phyloP scores from a whole-genome alignment of 2,888 invertebrate species.

The Thymelicus acteon region DNA sequence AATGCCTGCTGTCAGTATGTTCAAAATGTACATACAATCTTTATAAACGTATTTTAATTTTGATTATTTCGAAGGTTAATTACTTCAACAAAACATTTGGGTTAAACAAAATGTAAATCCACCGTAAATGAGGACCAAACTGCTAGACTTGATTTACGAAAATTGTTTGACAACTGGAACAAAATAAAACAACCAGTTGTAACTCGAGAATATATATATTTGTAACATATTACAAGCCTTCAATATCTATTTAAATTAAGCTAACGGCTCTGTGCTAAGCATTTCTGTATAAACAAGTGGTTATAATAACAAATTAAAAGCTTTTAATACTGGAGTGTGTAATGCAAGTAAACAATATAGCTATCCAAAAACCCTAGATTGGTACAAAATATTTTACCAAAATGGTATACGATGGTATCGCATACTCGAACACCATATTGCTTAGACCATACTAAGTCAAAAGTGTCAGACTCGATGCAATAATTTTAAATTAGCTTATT shows the following conservation, averaged over 20 bases:
- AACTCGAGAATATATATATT: conserved; percentile 46
- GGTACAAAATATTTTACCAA: conserved; percentile 42
- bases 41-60: no score
- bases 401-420: conserved; percentile 26
- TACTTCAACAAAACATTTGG: no score
- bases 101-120: no score
- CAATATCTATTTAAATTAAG: conserved; percentile 2
- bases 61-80: no score
- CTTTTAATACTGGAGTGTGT: conserved; percentile 45
- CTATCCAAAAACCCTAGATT: conserved; percentile 25
- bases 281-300: conserved; percentile 43
- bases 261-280: conserved; percentile 42
- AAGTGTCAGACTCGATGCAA: not conserved
- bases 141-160: no score
- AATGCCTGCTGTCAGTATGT: no score
- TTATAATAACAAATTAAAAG: conserved; percentile 42
- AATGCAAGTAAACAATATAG: conserved; percentile 19
- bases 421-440: conserved; percentile 31
- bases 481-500: not conserved
- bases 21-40: no score
- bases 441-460: not conserved
- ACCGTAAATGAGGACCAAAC: no score
- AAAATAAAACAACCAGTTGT: conserved; percentile 53
- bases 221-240: conserved; percentile 40
- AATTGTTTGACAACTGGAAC: no score